Conservation (phyloP, 2,113 vertebrate genomes). For the Acrocephalus arundinaceus region DNA sequence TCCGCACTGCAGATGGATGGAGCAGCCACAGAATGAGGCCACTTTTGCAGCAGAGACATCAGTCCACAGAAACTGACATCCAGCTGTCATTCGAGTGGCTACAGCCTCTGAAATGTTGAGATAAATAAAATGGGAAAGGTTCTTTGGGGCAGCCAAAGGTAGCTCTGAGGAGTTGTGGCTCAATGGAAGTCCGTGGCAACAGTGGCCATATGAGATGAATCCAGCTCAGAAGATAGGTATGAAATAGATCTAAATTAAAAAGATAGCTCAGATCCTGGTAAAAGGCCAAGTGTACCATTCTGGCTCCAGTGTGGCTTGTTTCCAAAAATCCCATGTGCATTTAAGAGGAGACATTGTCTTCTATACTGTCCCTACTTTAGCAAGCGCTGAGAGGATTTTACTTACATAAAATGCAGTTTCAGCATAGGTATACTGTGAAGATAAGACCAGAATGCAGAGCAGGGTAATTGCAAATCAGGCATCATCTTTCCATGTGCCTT, state of each 20-base stretch:
- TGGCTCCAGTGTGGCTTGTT: neutral
- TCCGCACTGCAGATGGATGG: rapidly evolving
- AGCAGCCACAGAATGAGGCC: neutral
- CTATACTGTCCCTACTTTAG: neutral
- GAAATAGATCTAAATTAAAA: neutral
- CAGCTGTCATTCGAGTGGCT: neutral
- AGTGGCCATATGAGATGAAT: neutral
- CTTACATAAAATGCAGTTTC: neutral
- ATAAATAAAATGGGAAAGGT: neutral
- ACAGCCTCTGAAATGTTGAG: neutral
- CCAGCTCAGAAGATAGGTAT: neutral
- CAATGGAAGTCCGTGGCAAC: neutral
- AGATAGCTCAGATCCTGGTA: neutral
- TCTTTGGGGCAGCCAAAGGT: neutral
- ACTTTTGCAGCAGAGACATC: neutral
- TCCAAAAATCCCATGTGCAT: neutral
- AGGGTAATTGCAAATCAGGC: neutral
- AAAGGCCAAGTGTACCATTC: neutral
- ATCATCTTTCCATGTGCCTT: neutral
- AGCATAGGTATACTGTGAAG: neutral
- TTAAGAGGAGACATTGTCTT: neutral
- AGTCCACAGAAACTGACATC: neutral
- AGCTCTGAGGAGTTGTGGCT: neutral
- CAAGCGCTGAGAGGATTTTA: neutral
- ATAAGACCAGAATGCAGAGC: neutral